Conservation (phyloP, 2,113 vertebrate genomes). For the Sitta europaea region DNA sequence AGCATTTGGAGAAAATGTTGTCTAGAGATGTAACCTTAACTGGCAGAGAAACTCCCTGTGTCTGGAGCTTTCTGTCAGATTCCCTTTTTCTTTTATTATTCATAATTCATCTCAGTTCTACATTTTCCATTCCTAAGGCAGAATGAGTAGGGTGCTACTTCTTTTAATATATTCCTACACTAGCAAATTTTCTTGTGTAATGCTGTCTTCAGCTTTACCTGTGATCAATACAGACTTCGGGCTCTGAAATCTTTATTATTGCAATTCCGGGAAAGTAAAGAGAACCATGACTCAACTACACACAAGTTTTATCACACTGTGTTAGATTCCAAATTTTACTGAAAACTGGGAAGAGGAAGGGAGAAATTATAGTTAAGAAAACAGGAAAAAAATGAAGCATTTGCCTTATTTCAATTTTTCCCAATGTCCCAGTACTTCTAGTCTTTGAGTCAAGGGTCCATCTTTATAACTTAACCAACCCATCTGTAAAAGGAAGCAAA, state of each 20-base stretch:
- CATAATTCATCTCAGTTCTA: not conserved
- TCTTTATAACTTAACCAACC: not conserved
- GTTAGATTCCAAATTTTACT: not conserved
- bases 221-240: not conserved
- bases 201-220: not conserved
- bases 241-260: not conserved
- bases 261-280: not conserved
- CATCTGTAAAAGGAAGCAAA: not conserved
- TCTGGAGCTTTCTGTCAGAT: not conserved
- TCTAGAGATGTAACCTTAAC: not conserved
- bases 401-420: not conserved
- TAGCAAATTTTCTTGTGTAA: not conserved
- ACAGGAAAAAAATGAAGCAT: not conserved
- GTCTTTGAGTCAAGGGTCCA: not conserved
- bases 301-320: not conserved
- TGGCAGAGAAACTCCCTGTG: not conserved
- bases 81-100: not conserved
- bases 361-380: not conserved
- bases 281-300: not conserved
- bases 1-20: not conserved
- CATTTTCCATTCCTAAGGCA: not conserved
- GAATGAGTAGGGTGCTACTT: not conserved
- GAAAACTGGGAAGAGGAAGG: not conserved
- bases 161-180: not conserved
- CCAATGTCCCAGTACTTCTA: not conserved